Evolutionary conservation across 2,797 vertebrate genomes (phyloP).

Genomic region (Vipera latastei): DNA sequence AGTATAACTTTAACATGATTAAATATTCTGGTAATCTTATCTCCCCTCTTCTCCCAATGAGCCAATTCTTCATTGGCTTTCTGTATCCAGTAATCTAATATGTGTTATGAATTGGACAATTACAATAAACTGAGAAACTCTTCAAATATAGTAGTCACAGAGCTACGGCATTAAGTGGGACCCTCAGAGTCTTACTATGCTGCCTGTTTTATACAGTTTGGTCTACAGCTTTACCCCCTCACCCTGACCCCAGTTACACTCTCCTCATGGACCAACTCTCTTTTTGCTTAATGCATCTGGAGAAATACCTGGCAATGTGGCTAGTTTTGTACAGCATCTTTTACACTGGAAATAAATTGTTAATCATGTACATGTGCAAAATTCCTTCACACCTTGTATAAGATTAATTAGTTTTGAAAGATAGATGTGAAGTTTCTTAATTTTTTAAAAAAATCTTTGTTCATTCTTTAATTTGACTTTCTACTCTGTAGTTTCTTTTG

Average conservation of each 20-base stretch:
- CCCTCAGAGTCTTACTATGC: neutral
- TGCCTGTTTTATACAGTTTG: neutral
- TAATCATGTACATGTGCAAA: neutral
- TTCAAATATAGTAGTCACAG: neutral
- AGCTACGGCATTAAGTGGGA: neutral
- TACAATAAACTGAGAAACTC: neutral
- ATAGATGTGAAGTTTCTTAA: neutral
- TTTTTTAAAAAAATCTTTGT: neutral
- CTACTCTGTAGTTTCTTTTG: neutral
- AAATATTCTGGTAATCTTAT: neutral
- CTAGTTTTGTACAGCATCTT: neutral
- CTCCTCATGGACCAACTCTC: neutral
- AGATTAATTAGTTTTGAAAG: neutral
- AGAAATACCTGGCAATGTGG: neutral
- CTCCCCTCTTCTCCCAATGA: neutral
- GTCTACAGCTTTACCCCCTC: neutral
- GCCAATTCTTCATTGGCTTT: neutral
- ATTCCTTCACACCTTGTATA: neutral
- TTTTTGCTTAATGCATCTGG: neutral
- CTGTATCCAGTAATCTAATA: neutral
- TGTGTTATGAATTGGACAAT: neutral
- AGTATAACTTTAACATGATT: neutral
- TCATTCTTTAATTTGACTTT: neutral
- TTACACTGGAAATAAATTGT: neutral
- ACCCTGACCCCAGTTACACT: neutral